Conservation (phyloP, 2,113 vertebrate genomes). For the Urocitellus parryii region DNA sequence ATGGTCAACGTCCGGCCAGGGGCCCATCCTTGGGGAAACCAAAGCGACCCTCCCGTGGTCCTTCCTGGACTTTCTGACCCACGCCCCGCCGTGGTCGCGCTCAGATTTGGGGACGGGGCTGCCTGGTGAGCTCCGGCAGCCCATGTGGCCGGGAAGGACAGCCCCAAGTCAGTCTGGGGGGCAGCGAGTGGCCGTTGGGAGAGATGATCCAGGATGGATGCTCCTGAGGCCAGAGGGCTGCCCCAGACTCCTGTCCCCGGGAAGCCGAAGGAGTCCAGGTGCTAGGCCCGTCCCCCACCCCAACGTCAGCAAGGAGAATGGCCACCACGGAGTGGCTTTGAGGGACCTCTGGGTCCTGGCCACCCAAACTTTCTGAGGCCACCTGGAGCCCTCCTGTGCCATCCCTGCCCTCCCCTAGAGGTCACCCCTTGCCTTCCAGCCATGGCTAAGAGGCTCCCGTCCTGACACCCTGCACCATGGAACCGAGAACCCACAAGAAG, state of each 20-base stretch:
- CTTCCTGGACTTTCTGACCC: background rate
- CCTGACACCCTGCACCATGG: background rate
- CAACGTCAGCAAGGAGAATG: rapidly evolving
- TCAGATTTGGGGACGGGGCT: background rate
- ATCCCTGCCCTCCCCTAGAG: background rate
- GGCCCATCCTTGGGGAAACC: rapidly evolving
- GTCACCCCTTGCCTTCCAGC: background rate
- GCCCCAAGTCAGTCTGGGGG: background rate
- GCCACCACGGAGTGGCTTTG: rapidly evolving
- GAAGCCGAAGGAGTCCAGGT: background rate
- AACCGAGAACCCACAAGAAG: background rate
- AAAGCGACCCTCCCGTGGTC: background rate
- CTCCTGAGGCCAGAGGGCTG: too few relatives aligned
- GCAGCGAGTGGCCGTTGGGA: background rate
- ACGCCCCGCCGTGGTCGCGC: rapidly evolving
- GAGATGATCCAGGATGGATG: background rate
- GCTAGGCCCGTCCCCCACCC: too few relatives aligned
- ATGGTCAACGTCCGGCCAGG: background rate
- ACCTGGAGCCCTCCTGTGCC: background rate
- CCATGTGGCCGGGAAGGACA: background rate
- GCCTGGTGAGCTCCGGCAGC: background rate
- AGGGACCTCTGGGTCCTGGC: too few relatives aligned
- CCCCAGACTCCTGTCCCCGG: background rate
- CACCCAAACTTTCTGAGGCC: too few relatives aligned
- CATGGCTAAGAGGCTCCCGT: background rate